phyloP scores from a whole-genome alignment of 2,113 vertebrate species.

The Melanotaenia duboulayi region DNA sequence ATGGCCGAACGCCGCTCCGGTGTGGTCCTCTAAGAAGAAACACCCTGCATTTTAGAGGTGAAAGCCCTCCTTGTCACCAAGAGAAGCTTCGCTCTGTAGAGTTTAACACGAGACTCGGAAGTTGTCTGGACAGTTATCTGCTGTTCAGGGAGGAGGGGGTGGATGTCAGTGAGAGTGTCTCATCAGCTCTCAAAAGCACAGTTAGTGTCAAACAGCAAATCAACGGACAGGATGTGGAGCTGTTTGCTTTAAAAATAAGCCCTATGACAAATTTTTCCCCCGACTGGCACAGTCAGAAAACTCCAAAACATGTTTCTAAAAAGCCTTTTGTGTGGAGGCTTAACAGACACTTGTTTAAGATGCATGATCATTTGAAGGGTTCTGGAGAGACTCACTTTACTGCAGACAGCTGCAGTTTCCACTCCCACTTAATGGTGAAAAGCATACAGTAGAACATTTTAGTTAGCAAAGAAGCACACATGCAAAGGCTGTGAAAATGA shows the following conservation, averaged over 20 bases:
- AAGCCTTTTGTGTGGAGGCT: conserved; percentile 58
- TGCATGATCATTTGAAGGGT: conserved; percentile 44
- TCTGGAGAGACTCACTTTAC: conserved; percentile 48
- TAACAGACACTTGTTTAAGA: conserved; percentile 62
- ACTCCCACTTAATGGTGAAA: conserved; percentile 34
- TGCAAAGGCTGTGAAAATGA: conserved; percentile 23
- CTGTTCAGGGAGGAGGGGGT: conserved; percentile 31
- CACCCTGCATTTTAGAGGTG: conserved; percentile 40
- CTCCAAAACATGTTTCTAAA: conserved; percentile 19
- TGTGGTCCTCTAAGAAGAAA: conserved; percentile 60
- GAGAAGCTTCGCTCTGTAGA: conserved; percentile 45
- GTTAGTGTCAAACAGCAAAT: conserved; percentile 59
- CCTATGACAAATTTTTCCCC: conserved; percentile 46
- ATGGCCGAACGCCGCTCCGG: conserved; percentile 29
- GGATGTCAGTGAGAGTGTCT: conserved; percentile 53
- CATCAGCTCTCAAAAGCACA: conserved; percentile 47
- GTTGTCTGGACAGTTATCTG: conserved; percentile 36
- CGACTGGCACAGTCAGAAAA: conserved; percentile 33
- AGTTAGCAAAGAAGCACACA: conserved; percentile 24
- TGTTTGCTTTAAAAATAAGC: conserved; percentile 73
- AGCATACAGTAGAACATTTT: conserved; percentile 25
- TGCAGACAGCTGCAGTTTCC: conserved; percentile 53
- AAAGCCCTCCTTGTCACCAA: conserved; percentile 71
- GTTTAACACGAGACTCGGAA: conserved; percentile 53
- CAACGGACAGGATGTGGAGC: conserved; percentile 56